Conservation (phyloP, 2,888 invertebrate species). For the Peribatodes rhomboidaria region DNA sequence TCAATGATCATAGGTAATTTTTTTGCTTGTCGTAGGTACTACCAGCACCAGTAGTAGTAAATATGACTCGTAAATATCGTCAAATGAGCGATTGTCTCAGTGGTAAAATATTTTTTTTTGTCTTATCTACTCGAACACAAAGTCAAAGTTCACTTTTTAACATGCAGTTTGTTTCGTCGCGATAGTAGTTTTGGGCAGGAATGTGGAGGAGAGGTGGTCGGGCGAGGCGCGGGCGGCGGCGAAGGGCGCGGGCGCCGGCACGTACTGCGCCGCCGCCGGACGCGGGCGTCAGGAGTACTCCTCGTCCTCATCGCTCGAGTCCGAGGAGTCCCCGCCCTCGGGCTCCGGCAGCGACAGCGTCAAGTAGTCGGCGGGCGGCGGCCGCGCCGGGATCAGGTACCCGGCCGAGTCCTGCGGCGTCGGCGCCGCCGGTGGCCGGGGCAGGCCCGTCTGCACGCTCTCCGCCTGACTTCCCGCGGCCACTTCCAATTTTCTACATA, state of each 20-base stretch:
- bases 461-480: conserved; percentile 68
- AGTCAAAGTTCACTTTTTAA: conserved; percentile 50
- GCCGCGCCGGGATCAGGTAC: conserved; percentile 88
- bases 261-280: conserved; percentile 60
- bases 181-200: conserved; percentile 59
- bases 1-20: too few relatives aligned
- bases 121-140: conserved; percentile 2
- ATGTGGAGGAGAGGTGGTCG: conserved; percentile 62
- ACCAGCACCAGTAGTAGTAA: not conserved
- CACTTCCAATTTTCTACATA: conserved; percentile 88
- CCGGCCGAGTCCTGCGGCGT: conserved; percentile 89
- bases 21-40: too few relatives aligned
- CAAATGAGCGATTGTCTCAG: not conserved
- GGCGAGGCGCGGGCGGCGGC: conserved; percentile 46
- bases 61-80: not conserved
- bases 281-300: conserved; percentile 75
- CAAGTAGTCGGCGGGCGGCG: conserved; percentile 85
- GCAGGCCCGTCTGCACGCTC: conserved; percentile 66
- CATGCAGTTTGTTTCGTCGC: conserved; percentile 58
- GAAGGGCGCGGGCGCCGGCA: conserved; percentile 67
- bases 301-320: conserved; percentile 73
- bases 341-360: conserved; percentile 82
- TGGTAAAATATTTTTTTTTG: not conserved
- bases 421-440: conserved; percentile 84
- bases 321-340: conserved; percentile 67